Evolutionary conservation across 1,140 invertebrate genomes (phyloP).

Genomic region (Probaryconus sp.): DNA sequence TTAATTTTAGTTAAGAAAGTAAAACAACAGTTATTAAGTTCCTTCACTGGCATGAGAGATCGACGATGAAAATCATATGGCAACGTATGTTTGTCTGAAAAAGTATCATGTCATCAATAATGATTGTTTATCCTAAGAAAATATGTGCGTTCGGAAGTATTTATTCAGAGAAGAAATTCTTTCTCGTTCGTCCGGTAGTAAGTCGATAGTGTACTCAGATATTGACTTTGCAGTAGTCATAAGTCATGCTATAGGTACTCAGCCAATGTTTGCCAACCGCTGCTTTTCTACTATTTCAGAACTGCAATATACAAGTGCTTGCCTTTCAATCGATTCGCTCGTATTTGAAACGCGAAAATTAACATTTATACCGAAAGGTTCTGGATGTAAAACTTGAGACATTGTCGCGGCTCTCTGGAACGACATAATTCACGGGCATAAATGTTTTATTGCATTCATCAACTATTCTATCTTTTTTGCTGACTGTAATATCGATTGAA

Average conservation of each 20-base stretch:
- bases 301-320: slow-evolving; percentile 49
- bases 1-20: no score
- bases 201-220: slow-evolving; percentile 52
- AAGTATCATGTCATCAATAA: slow-evolving; percentile 40
- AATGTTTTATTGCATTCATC: slow-evolving; percentile 34
- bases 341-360: slow-evolving; percentile 51
- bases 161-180: slow-evolving; percentile 46
- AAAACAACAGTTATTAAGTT: no score
- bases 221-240: slow-evolving; percentile 58
- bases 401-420: slow-evolving; percentile 17
- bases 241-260: slow-evolving; percentile 53
- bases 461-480: slow-evolving; percentile 29
- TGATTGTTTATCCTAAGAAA: slow-evolving; percentile 47
- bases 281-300: slow-evolving; percentile 53
- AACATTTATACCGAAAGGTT: slow-evolving; percentile 44
- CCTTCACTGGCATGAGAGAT: no score
- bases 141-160: slow-evolving; percentile 42
- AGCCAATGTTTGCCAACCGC: slow-evolving; percentile 33
- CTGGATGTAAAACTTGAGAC: slow-evolving; percentile 19
- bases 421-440: slow-evolving; percentile 37
- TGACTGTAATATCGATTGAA: slow-evolving; percentile 25
- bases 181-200: slow-evolving; percentile 42
- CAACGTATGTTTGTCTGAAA: slow-evolving; percentile 24
- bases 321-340: slow-evolving; percentile 52
- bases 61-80: no score